Percentiles rank a stretch among this genome's conserved stretches.
Conservation (phyloP, 2,888 invertebrate species). For the Drosophila mimetica region DNA sequence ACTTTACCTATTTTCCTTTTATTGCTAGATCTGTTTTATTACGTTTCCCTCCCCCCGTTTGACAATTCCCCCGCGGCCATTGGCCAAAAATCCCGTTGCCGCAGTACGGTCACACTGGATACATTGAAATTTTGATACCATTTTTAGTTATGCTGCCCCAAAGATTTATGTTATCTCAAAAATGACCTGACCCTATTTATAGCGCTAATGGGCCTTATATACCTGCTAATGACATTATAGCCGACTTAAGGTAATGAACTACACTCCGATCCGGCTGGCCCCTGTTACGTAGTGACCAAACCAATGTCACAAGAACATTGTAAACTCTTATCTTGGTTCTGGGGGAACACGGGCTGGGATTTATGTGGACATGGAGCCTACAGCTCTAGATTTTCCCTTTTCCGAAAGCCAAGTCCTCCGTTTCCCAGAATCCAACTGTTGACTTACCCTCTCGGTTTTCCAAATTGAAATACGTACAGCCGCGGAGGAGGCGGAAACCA, state of each 20-base stretch:
- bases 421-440: constrained; percentile 4
- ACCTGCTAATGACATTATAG: no score
- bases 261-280: background rate
- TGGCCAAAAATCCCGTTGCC: background rate
- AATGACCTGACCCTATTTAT: constrained; percentile 20
- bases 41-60: background rate
- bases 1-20: no score
- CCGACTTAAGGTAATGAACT: background rate
- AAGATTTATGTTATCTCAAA: constrained; percentile 43
- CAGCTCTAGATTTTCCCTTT: background rate
- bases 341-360: constrained; percentile 6
- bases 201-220: background rate
- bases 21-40: background rate
- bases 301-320: constrained; percentile 27
- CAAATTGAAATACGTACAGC: constrained; percentile 3
- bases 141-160: constrained; percentile 63
- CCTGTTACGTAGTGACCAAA: constrained; percentile 20
- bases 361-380: background rate
- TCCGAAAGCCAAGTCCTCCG: background rate
- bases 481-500: constrained; percentile 12
- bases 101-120: constrained; percentile 35
- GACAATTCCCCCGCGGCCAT: background rate
- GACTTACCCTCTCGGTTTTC: constrained; percentile 9
- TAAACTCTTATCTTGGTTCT: constrained; percentile 22
- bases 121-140: constrained; percentile 70